These are phyloP conservation scores for Neoscelio sp. DNA, from an alignment of 2,888 invertebrate genomes.

Conservation along the genomic window DNA sequence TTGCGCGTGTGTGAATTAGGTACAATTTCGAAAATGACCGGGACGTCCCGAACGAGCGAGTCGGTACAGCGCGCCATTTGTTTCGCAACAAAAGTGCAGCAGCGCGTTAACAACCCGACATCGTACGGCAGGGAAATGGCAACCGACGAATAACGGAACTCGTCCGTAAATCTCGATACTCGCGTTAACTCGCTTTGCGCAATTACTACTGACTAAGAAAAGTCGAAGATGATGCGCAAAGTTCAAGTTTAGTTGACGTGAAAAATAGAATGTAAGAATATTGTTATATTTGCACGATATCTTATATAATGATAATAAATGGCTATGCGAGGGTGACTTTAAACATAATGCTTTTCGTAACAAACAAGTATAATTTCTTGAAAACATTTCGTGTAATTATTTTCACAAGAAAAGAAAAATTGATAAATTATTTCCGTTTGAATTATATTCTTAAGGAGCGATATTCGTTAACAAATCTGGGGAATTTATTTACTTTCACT, in stretches of 20 bases:
- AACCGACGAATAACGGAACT: slow-evolving; percentile 42
- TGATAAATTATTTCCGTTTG: too few relatives aligned
- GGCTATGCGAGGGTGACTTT: too few relatives aligned
- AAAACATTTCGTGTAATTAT: too few relatives aligned
- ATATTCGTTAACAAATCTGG: too few relatives aligned
- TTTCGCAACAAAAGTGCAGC: slow-evolving; percentile 52
- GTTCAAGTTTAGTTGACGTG: slow-evolving; percentile 25
- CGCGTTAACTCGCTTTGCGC: slow-evolving; percentile 39
- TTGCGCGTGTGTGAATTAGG: slow-evolving; percentile 28
- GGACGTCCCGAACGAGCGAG: slow-evolving; percentile 31
- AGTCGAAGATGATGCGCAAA: slow-evolving; percentile 45
- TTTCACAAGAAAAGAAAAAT: too few relatives aligned
- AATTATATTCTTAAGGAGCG: too few relatives aligned
- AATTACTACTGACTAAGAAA: slow-evolving; percentile 52
- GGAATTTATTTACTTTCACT: too few relatives aligned
- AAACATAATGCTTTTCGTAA: too few relatives aligned
- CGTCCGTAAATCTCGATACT: slow-evolving; percentile 34
- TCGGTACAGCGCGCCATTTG: slow-evolving; percentile 36
- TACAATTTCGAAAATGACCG: slow-evolving; percentile 52
- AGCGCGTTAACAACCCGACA: slow-evolving; percentile 36
- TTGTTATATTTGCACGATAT: too few relatives aligned
- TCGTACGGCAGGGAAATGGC: slow-evolving; percentile 41
- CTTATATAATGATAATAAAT: too few relatives aligned
- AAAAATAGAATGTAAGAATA: too few relatives aligned
- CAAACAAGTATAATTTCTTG: too few relatives aligned